phyloP scores from a whole-genome alignment of 2,888 invertebrate species.

The Chymomyza caudatula region DNA sequence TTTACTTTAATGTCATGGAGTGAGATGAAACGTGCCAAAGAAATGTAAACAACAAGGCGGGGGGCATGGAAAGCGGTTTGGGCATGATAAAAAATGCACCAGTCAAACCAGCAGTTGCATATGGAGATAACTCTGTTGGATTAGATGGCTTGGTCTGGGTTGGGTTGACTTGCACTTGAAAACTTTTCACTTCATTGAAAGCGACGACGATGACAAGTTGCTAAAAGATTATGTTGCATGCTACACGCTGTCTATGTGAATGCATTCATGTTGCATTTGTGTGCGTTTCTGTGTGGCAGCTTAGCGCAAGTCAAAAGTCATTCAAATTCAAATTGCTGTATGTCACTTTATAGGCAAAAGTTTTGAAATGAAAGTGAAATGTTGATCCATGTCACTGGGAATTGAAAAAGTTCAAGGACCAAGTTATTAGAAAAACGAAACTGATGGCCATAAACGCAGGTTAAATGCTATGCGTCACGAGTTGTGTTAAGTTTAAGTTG shows the following conservation, averaged over 20 bases:
- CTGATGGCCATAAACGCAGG: constrained; percentile 31
- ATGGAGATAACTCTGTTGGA: not conserved
- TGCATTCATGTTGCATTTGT: not conserved
- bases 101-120: constrained; percentile 7
- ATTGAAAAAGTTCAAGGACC: constrained; percentile 4
- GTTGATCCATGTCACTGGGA: not conserved
- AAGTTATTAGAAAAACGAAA: constrained; percentile 28
- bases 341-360: not conserved
- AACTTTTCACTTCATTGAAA: constrained; percentile 28
- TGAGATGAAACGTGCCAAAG: constrained; percentile 30
- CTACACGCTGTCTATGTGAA: not conserved
- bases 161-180: constrained; percentile 31
- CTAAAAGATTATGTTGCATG: constrained; percentile 36
- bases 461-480: not conserved
- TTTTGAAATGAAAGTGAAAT: constrained; percentile 50
- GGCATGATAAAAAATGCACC: not conserved
- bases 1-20: constrained; percentile 29
- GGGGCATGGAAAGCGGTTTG: not conserved
- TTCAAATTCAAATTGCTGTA: constrained; percentile 26
- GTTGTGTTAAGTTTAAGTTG: not conserved
- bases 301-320: constrained; percentile 45
- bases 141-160: not conserved
- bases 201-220: constrained; percentile 35
- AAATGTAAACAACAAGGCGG: constrained; percentile 43
- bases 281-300: constrained; percentile 15